Percentiles rank a stretch among this genome's conserved stretches.
Conservation (phyloP, 2,888 invertebrate genomes). For the Eledona agricola region DNA sequence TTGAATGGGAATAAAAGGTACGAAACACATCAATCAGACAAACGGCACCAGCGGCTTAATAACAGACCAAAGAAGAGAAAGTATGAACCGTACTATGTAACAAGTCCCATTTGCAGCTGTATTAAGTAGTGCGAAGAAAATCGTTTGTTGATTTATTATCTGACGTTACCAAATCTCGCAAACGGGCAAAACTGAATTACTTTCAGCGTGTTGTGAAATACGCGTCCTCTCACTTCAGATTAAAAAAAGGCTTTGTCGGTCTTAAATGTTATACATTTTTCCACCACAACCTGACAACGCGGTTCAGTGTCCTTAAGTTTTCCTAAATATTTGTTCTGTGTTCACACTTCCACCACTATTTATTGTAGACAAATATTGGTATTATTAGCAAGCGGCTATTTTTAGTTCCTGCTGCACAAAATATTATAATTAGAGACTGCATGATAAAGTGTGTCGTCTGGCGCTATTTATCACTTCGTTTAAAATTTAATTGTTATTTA, state of each 20-base stretch:
- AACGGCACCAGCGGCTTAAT: not conserved
- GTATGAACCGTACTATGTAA: slow-evolving; percentile 5
- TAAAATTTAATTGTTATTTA: too few relatives aligned
- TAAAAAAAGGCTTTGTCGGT: not conserved
- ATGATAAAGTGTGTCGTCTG: too few relatives aligned
- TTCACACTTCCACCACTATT: too few relatives aligned
- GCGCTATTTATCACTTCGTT: too few relatives aligned
- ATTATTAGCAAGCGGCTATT: too few relatives aligned
- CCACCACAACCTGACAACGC: not conserved
- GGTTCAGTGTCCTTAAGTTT: too few relatives aligned
- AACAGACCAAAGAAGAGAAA: slow-evolving; percentile 7
- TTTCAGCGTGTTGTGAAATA: slow-evolving; percentile 10
- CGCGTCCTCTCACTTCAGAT: too few relatives aligned
- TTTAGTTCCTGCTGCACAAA: too few relatives aligned
- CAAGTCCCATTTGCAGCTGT: slow-evolving; percentile 9
- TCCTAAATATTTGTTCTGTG: too few relatives aligned
- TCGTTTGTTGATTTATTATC: slow-evolving; percentile 17
- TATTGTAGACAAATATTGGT: too few relatives aligned
- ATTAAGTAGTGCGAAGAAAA: slow-evolving; percentile 1
- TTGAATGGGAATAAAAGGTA: not conserved
- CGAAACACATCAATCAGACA: not conserved
- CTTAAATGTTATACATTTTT: not conserved
- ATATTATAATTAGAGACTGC: too few relatives aligned
- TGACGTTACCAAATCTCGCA: not conserved
- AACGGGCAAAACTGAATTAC: slow-evolving; percentile 10